Base-by-base conservation (phyloP, 2,888 invertebrate genomes). In the Xanthostigma xanthostigma region DNA sequence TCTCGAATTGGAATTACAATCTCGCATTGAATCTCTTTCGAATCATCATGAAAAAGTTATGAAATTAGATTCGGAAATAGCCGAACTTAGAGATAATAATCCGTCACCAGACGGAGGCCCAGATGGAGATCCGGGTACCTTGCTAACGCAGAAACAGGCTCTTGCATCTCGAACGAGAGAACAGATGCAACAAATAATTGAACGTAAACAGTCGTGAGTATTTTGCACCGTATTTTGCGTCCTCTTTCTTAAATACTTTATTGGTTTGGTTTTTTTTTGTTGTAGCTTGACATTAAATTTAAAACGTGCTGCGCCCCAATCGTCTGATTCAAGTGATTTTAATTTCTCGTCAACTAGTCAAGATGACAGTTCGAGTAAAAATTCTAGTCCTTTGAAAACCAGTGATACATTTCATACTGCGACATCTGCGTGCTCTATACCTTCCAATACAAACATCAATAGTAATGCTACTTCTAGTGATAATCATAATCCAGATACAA, bases 331-430 rank as follows among this genome's bases (percentile, higher is more conserved):
- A n/a, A 53, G 45, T 14, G 48, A 45, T 38, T 60, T 65, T 34
- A 62, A 65, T 56, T 17, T 42, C 11, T 36, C 48, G 36, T 36
- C 48, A 27, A 27, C 36, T n/a, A 43, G 40, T 36, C 34, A 38
- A 34, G 42, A 42, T 17, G 48, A 43, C 12, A 33, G 9, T 13
- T 17, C 35, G 12, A 43, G 42, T 37, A 46, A 46, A 44, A 62
- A 64, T 46, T 58, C 53, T 10, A 56, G 53, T 14, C 59, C 62
- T 8, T 55, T 61, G 45, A 67, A 48, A 43, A 48, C 78, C 48
- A 78, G 75, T 52, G 83, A 81, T 58, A 81, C 84, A 1, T 87
- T 82, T 67, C 85, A 85, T 66, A 85, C 86, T 14, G 84, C 86
- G 0, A 72, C 79, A 8, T 75, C 78, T 0, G 72, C 74, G 53